Conservation (phyloP, 1,140 invertebrate genomes). For the Rhopalosiphum maidis region DNA sequence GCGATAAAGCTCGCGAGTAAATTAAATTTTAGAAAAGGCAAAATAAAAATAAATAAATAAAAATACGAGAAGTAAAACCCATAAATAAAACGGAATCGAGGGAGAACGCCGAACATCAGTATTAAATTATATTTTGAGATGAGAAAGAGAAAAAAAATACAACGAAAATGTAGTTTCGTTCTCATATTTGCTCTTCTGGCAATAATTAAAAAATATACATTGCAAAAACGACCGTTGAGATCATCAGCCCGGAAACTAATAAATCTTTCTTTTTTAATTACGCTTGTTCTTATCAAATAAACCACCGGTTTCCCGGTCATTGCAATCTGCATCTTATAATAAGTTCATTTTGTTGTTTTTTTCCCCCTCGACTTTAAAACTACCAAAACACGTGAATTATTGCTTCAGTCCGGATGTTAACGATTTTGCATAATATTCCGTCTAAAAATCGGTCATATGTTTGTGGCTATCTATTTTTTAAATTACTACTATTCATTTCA, state of each 20-base stretch:
- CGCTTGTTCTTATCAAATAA: constrained; percentile 58
- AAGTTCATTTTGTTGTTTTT: constrained; percentile 42
- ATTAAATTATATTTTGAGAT: constrained; percentile 57
- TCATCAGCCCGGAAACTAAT: constrained; percentile 57
- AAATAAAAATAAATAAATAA: constrained; percentile 45
- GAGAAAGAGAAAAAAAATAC: constrained; percentile 48
- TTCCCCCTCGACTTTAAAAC: constrained; percentile 10
- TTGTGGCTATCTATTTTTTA: background rate
- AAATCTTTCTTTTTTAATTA: constrained; percentile 58
- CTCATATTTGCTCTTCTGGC: constrained; percentile 57
- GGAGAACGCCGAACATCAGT: constrained; percentile 57
- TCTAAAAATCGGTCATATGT: constrained; percentile 17
- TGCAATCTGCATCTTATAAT: constrained; percentile 55
- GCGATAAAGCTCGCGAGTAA: constrained; percentile 56
- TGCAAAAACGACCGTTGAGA: constrained; percentile 53
- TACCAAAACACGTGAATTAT: constrained; percentile 31
- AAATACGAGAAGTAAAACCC: constrained; percentile 52
- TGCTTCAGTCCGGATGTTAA: background rate
- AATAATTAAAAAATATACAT: constrained; percentile 58
- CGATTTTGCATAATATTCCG: constrained; percentile 16
- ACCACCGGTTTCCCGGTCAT: constrained; percentile 56
- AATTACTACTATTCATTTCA: background rate
- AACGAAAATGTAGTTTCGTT: constrained; percentile 48
- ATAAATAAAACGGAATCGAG: constrained; percentile 55
- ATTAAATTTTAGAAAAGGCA: constrained; percentile 55